phyloP scores from a whole-genome alignment of 2,113 vertebrate species.

The Toxostoma redivivum region DNA sequence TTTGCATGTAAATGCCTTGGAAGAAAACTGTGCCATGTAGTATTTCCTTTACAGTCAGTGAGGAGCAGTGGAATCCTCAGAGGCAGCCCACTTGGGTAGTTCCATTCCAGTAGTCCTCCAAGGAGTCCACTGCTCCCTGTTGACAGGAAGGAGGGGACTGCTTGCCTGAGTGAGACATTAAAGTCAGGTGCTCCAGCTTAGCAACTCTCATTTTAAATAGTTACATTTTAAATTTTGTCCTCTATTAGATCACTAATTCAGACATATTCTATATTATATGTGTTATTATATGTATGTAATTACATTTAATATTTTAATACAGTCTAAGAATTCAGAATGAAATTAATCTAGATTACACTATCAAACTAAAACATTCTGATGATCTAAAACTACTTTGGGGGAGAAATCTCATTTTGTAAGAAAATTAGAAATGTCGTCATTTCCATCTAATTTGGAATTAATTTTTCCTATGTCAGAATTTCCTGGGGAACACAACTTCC shows the following conservation, averaged over 20 bases:
- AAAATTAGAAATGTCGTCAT: constrained; percentile 42
- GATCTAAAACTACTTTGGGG: constrained; percentile 23
- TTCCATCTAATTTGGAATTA: constrained; percentile 60
- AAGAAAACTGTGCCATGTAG: not conserved
- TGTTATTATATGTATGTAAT: constrained; percentile 37
- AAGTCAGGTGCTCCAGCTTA: not conserved
- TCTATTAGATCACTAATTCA: not conserved
- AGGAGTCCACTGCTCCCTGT: not conserved
- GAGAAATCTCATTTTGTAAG: constrained; percentile 36
- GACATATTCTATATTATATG: not conserved
- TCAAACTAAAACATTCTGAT: constrained; percentile 10
- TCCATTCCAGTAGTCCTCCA: not conserved
- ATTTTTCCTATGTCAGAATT: constrained; percentile 49
- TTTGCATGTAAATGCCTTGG: not conserved
- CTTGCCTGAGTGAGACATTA: not conserved
- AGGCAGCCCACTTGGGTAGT: not conserved
- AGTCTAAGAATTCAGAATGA: not conserved
- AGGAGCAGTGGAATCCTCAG: not conserved
- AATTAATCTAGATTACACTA: not conserved
- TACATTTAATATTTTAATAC: constrained; percentile 22
- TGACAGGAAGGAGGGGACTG: not conserved
- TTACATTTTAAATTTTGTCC: not conserved
- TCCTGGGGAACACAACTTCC: constrained; percentile 62
- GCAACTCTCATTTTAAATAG: not conserved
- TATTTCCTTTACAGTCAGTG: not conserved